Evolutionary conservation across 1,140 invertebrate genomes (phyloP), one percentile per base, ranked within the genome.

Genomic region (Dinoponera quadriceps): DNA sequence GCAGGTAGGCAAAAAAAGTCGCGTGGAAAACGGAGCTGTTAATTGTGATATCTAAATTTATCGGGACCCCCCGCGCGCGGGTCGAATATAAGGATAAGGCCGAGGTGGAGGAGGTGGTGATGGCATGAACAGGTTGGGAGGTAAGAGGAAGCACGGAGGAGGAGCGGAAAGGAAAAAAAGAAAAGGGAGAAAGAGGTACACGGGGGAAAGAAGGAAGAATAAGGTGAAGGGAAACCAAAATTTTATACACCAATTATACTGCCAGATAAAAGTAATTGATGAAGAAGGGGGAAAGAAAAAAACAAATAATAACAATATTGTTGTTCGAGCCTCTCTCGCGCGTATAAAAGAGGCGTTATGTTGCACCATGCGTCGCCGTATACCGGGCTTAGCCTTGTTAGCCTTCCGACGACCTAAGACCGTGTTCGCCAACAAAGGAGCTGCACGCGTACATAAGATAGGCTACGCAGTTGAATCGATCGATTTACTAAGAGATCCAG

Each of bases 11-110:
- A 88, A 71, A 75, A 51, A 81, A 71, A 85, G 65, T 85, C 69
- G 87, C 74, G 72, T 80, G 78, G 69, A 89, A 72, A 89, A 89
- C 84, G 89, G 83, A 90, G 90, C 87, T 78, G 25, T 13, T 87
- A 93, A 92, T 92, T 93, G 93, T 93, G 92, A 93, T 93, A 93
- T 91, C 88, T 89, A 90, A 92, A 92, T 90, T 89, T 91, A 91
- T 90, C 88, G 89, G 87, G 90, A 91, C 86, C 86, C 85, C 84
- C 68, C 87, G 88, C 85, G 82, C 80, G 87, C 68, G 88, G 87
- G 87, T 84, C 85, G 85, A 86, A 60, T 80, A 75, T 77, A 48
- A 48, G 54, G 57, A 48, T 60, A 38, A 49, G 49, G 38, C 29
- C 62, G 60, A 60, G 29, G 25, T 27, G 5, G 13, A 51, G 59